Percentiles rank a stretch among this genome's conserved stretches.
phyloP scores from a whole-genome alignment of 1,140 invertebrate species.

The Pogonus chalceus region DNA sequence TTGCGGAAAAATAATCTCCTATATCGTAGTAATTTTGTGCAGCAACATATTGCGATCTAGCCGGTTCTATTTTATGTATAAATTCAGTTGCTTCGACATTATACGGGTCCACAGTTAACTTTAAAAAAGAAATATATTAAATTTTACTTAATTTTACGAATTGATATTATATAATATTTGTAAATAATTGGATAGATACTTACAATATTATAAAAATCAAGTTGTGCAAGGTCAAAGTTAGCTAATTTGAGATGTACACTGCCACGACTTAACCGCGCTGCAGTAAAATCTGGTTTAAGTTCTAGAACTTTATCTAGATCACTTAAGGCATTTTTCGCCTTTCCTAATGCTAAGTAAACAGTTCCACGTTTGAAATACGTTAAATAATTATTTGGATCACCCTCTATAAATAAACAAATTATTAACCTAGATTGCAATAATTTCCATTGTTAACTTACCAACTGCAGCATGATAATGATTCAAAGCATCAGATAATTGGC shows the following conservation, averaged over 20 bases:
- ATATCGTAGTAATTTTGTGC: constrained; percentile 57
- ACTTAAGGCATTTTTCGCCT: constrained; percentile 86
- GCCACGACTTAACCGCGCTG: constrained; percentile 79
- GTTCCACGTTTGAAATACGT: constrained; percentile 93
- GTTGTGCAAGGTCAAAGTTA: constrained; percentile 66
- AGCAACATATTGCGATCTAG: constrained; percentile 53
- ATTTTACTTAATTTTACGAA: background rate
- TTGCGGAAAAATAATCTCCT: constrained; percentile 58
- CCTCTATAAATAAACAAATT: constrained; percentile 54
- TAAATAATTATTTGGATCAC: constrained; percentile 91
- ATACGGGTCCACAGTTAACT: constrained; percentile 63
- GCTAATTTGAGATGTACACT: constrained; percentile 85
- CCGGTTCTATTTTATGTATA: constrained; percentile 51
- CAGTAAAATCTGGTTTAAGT: constrained; percentile 87
- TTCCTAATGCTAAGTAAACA: constrained; percentile 91
- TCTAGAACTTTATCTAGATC: constrained; percentile 90
- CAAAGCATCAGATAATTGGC: constrained; percentile 91
- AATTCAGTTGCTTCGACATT: constrained; percentile 64
- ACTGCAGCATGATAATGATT: constrained; percentile 97
- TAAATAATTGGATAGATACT: constrained; percentile 34
- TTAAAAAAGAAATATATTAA: constrained; percentile 21
- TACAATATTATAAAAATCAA: constrained; percentile 78
- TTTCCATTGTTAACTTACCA: constrained; percentile 72
- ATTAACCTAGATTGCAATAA: background rate
- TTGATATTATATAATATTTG: background rate